Evolutionary conservation across 2,888 invertebrate genomes (phyloP).

Genomic region (Listrodromus nycthemerus): DNA sequence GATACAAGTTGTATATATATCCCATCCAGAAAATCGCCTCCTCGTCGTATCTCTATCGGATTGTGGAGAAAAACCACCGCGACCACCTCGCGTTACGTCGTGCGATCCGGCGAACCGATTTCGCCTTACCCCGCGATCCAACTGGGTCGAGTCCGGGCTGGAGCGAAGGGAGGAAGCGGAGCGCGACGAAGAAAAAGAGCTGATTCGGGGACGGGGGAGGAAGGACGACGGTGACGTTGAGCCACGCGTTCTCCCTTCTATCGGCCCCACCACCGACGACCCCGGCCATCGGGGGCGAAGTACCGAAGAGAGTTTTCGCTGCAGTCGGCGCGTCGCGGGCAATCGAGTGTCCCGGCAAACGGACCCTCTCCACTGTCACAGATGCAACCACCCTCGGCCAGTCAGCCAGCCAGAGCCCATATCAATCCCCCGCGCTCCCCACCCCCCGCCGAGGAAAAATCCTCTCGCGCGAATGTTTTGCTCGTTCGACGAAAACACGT

Average conservation of each 20-base stretch:
- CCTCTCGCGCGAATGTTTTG: slow-evolving; percentile 73
- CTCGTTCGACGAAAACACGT: slow-evolving; percentile 76
- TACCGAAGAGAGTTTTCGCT: slow-evolving; percentile 59
- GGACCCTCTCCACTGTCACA: slow-evolving; percentile 37
- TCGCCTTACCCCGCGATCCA: background rate
- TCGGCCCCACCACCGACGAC: background rate
- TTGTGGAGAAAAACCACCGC: slow-evolving; percentile 59
- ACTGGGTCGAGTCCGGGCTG: slow-evolving; percentile 48
- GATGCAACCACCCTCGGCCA: slow-evolving; percentile 62
- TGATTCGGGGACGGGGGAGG: background rate
- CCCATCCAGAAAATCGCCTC: slow-evolving; percentile 73
- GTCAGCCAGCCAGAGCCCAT: slow-evolving; percentile 56
- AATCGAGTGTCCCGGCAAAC: slow-evolving; percentile 65
- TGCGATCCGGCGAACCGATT: slow-evolving; percentile 30
- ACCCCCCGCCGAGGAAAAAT: slow-evolving; percentile 60
- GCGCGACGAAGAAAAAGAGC: slow-evolving; percentile 6
- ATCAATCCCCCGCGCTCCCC: slow-evolving; percentile 53
- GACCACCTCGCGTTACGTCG: slow-evolving; percentile 67
- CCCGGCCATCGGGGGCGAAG: background rate
- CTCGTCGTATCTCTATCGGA: slow-evolving; percentile 28
- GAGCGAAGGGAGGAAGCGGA: slow-evolving; percentile 29
- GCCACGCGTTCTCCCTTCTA: slow-evolving; percentile 32
- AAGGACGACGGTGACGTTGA: slow-evolving; percentile 54
- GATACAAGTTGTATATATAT: slow-evolving; percentile 67
- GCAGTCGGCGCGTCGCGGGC: slow-evolving; percentile 55